Base-by-base conservation (phyloP, 2,797 vertebrate species). In the Harpagifer antarcticus region DNA sequence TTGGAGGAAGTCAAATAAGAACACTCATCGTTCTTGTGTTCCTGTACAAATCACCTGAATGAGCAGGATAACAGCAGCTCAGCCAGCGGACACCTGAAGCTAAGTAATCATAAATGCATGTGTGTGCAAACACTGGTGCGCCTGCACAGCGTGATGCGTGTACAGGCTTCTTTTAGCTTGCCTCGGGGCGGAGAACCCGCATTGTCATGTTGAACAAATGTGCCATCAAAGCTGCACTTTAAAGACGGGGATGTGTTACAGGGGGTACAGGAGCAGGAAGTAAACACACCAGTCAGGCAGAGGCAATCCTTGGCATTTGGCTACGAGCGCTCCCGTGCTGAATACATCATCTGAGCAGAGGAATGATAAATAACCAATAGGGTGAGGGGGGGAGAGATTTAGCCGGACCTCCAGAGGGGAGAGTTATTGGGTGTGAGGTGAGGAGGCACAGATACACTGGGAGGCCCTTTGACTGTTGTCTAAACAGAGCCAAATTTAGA, bases 291-390 rank as follows among this genome's bases (percentile, higher is more conserved):
- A 79, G 67, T 52, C 71, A 37, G 40, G 82, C 72, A 3, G 67
- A 45, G 60, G 72, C 75, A 76, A 84, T 82, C 83, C 78, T 50
- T 88, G 88, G 90, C 87, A 89, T 91, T 91, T 89, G 1, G 16
- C 82, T 60, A 19, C 4, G 37, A 84, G 83, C 82, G 19, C 86
- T 73, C 10, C 37, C 76, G 78, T 80, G 79, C 74, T 61, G 84
- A 73, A 80, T 40, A 40, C 43, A 69, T 78, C 72, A 58, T 70
- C 58, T 40, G 61, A 66, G 63, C 23, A 1, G 27, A 53, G 47
- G 33, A 53, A 62, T 49, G 77, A 86, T 78, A 72, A 85, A 88
- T 49, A 74, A 49, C 37, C 68, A 45, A 61, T 45, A 19, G 55
- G 71, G 71, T 20, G 47, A 23, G 10, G 15, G 48, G 23, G 74